These are phyloP conservation scores for Dinomys branickii DNA, from an alignment of 2,113 vertebrate genomes.

Conservation along the genomic window DNA sequence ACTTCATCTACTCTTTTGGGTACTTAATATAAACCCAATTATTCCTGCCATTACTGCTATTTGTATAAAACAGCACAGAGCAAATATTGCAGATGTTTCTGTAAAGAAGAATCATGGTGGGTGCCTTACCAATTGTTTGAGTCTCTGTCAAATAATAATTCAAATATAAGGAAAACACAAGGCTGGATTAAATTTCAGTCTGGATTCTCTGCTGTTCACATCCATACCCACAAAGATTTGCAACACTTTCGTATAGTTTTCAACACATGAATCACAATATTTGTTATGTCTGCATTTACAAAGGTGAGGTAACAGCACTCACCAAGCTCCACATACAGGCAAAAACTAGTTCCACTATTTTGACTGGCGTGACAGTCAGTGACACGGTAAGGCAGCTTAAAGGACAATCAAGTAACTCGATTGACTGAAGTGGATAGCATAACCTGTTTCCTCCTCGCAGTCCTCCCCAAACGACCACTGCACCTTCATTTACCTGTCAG, in stretches of 20 bases:
- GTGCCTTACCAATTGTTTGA: not conserved
- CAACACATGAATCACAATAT: not conserved
- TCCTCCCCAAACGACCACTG: not conserved
- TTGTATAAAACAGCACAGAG: not conserved
- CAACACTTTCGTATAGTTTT: not conserved
- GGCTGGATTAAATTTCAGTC: not conserved
- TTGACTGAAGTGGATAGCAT: constrained; percentile 12
- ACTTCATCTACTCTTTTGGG: not conserved
- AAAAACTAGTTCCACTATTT: constrained; percentile 54
- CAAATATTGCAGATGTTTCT: not conserved
- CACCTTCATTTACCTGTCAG: not conserved
- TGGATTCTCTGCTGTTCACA: not conserved
- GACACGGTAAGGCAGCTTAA: not conserved
- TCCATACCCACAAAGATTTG: not conserved
- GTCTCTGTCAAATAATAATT: not conserved
- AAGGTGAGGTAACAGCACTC: not conserved
- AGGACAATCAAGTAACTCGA: constrained; percentile 46
- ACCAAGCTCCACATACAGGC: not conserved
- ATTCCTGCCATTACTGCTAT: not conserved
- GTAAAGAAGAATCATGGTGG: not conserved
- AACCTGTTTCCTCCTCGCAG: not conserved
- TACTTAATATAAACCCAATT: not conserved
- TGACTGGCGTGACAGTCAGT: constrained; percentile 34
- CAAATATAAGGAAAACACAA: not conserved
- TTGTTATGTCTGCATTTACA: constrained; percentile 54